phyloP scores from a whole-genome alignment of 2,113 vertebrate species.

The Proterorhinus semilunaris region DNA sequence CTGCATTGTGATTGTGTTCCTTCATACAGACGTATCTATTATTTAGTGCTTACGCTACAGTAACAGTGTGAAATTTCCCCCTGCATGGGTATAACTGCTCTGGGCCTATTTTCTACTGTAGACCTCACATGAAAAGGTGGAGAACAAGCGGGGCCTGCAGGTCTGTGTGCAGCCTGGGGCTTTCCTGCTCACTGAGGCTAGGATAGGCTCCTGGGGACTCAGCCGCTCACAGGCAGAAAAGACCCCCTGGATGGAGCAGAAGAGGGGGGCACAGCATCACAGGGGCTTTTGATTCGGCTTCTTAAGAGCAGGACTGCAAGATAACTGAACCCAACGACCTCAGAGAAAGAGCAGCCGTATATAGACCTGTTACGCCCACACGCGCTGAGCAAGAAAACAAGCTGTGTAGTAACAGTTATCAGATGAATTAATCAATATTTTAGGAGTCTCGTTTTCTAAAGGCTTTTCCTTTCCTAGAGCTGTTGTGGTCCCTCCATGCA shows the following conservation, averaged over 20 bases:
- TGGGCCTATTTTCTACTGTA: slow-evolving; percentile 31
- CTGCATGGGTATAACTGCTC: slow-evolving; percentile 42
- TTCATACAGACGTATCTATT: slow-evolving; percentile 19
- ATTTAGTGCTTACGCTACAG: slow-evolving; percentile 9
- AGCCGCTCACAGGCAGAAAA: slow-evolving; percentile 16
- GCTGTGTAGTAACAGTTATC: slow-evolving; percentile 4
- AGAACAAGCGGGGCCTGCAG: slow-evolving; percentile 54
- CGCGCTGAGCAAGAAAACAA: background rate
- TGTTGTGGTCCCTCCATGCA: background rate
- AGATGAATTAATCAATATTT: slow-evolving; percentile 1
- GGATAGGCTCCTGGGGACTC: slow-evolving; percentile 46
- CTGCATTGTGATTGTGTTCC: background rate
- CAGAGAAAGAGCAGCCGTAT: slow-evolving; percentile 22
- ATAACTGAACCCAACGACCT: slow-evolving; percentile 24
- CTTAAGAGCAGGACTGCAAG: slow-evolving; percentile 22
- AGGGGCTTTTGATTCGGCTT: slow-evolving; percentile 37
- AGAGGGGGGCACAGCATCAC: slow-evolving; percentile 24
- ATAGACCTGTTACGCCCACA: slow-evolving; percentile 12
- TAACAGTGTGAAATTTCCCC: slow-evolving; percentile 27
- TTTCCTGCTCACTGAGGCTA: slow-evolving; percentile 55
- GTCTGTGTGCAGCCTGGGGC: slow-evolving; percentile 49
- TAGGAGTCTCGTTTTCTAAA: background rate
- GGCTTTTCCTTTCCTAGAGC: background rate
- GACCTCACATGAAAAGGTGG: slow-evolving; percentile 58
- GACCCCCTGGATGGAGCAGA: slow-evolving; percentile 31